Percentiles rank a stretch among this genome's conserved stretches.
phyloP scores from a whole-genome alignment of 2,113 vertebrate species.

The Pitta sordida region DNA sequence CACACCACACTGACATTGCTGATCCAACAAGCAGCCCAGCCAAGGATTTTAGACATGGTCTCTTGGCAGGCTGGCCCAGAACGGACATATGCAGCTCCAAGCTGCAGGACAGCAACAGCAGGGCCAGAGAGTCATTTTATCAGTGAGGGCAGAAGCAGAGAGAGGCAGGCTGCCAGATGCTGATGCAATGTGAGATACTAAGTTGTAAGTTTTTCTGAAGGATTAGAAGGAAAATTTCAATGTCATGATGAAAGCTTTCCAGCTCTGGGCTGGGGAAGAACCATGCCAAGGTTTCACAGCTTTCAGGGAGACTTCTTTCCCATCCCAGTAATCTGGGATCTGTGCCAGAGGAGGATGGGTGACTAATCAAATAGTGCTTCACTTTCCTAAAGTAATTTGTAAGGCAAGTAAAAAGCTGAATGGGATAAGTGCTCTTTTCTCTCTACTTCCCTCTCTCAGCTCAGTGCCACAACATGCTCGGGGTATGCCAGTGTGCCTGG shows the following conservation, averaged over 20 bases:
- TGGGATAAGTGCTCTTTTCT: neutral
- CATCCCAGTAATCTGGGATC: neutral
- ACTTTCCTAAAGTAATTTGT: neutral
- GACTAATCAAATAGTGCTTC: slow-evolving; percentile 24
- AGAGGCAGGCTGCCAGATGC: neutral
- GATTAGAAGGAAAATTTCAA: neutral
- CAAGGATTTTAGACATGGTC: neutral
- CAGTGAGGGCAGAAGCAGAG: neutral
- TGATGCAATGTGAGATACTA: neutral
- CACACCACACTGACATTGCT: rapidly evolving
- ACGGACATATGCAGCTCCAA: rapidly evolving
- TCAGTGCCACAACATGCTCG: neutral
- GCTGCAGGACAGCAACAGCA: neutral
- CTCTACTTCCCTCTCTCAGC: neutral
- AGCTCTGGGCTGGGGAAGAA: neutral
- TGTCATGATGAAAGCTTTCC: neutral
- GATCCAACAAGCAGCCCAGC: neutral
- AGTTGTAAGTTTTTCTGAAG: neutral
- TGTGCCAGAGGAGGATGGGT: neutral
- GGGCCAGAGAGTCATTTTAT: neutral
- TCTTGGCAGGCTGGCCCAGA: neutral
- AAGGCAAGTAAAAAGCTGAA: neutral
- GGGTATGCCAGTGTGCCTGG: neutral
- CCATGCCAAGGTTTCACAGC: neutral
- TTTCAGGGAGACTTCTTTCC: neutral